phyloP scores from a whole-genome alignment of 2,113 vertebrate species.

The Oncorhynchus mykiss region DNA sequence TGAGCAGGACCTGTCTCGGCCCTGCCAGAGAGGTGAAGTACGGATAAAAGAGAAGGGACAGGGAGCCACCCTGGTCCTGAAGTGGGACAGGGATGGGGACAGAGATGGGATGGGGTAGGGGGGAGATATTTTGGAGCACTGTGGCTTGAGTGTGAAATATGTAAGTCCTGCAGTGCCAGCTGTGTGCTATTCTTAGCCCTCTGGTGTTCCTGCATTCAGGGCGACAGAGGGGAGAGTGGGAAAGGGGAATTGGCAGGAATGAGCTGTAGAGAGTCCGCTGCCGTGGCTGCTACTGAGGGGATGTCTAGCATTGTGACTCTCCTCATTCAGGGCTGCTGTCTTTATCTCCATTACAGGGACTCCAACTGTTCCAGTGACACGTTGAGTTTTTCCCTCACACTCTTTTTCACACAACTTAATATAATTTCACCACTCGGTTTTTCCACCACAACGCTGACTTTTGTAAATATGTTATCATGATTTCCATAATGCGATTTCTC shows the following conservation, averaged over 20 bases:
- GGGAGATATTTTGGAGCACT: slow-evolving; percentile 60
- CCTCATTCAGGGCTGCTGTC: neutral
- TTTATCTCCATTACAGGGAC: slow-evolving; percentile 10
- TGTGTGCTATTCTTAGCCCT: slow-evolving; percentile 76
- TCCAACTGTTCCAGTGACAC: slow-evolving; percentile 22
- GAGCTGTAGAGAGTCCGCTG: slow-evolving; percentile 23
- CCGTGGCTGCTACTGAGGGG: neutral
- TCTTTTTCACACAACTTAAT: too few species aligned
- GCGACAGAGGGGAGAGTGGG: slow-evolving; percentile 61
- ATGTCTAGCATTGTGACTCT: neutral
- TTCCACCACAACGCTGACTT: neutral
- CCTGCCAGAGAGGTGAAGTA: slow-evolving; percentile 60
- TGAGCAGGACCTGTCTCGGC: slow-evolving; percentile 49
- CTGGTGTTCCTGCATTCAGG: slow-evolving; percentile 59
- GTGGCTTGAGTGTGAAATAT: slow-evolving; percentile 74
- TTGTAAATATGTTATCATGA: too few species aligned
- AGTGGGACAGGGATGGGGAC: neutral
- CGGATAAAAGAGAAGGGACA: slow-evolving; percentile 41
- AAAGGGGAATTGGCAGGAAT: slow-evolving; percentile 53
- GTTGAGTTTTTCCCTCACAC: too few species aligned
- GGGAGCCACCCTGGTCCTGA: neutral
- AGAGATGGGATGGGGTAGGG: neutral
- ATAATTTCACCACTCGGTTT: too few species aligned
- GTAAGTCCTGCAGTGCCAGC: slow-evolving; percentile 73
- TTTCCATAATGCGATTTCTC: neutral